Conservation (phyloP, 1,140 invertebrate species). For the Lucilia sericata region DNA sequence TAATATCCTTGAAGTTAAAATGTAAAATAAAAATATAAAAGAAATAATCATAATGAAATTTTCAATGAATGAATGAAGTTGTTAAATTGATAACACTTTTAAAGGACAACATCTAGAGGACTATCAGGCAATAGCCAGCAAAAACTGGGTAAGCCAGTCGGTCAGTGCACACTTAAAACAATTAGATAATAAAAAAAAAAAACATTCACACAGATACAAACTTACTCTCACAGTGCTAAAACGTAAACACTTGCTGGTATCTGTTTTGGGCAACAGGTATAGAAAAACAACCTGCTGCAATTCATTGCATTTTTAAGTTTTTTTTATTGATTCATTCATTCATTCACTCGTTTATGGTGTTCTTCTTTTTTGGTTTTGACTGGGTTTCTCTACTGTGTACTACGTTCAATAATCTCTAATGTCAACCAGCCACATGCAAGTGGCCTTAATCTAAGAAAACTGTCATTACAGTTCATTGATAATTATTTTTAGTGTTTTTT, state of each 20-base stretch:
- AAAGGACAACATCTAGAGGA: not conserved
- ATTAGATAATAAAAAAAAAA: conserved; percentile 25
- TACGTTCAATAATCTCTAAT: not conserved
- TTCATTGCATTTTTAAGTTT: not conserved
- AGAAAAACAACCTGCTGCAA: not conserved
- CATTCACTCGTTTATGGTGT: conserved; percentile 4
- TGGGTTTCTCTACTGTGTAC: too few species aligned
- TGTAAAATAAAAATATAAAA: not conserved
- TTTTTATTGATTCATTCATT: conserved; percentile 31
- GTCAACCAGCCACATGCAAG: conserved; percentile 33
- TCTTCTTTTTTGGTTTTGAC: not conserved
- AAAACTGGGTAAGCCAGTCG: not conserved
- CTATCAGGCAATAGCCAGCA: too few species aligned
- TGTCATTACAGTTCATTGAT: conserved; percentile 43
- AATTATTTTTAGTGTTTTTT: not conserved
- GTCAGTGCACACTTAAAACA: not conserved
- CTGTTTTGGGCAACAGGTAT: conserved; percentile 19
- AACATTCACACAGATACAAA: not conserved
- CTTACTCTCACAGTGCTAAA: not conserved
- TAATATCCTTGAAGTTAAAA: not conserved
- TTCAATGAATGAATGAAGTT: conserved; percentile 16
- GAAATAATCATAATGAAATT: not conserved
- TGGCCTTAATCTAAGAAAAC: conserved; percentile 37
- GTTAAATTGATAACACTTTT: conserved; percentile 35
- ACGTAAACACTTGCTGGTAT: not conserved